These are phyloP conservation scores for Pristionchus fissidentatus DNA, from an alignment of 2,888 invertebrate species.

Conservation along the genomic window DNA sequence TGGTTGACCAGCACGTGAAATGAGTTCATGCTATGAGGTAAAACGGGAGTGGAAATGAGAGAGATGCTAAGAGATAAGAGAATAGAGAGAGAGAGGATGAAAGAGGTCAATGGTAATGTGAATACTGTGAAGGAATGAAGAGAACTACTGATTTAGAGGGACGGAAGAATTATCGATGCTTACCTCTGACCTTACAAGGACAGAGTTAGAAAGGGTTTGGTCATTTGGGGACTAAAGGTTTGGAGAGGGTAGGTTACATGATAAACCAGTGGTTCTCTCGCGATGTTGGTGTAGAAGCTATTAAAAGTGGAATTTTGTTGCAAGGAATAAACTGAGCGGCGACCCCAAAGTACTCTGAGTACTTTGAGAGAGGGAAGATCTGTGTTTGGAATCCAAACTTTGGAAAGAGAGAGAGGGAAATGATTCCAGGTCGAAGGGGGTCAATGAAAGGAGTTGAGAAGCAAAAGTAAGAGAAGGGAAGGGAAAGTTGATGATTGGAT, in stretches of 20 bases:
- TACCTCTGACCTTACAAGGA: no score
- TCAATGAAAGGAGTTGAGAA: slow-evolving; percentile 12
- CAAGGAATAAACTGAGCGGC: no score
- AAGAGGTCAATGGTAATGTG: slow-evolving; percentile 17
- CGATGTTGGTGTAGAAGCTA: not conserved
- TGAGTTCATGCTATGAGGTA: slow-evolving; percentile 34
- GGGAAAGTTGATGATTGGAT: slow-evolving; percentile 31
- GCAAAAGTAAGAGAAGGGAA: no score
- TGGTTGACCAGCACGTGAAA: no score
- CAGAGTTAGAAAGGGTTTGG: not conserved
- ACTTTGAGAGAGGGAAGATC: no score
- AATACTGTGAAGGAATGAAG: not conserved
- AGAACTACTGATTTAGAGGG: not conserved
- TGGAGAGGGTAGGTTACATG: not conserved
- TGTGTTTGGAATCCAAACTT: not conserved
- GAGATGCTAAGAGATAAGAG: slow-evolving; percentile 23
- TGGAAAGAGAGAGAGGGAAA: not conserved
- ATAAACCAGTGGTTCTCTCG: no score
- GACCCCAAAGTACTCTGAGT: no score
- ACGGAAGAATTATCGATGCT: no score
- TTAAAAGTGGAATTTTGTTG: no score
- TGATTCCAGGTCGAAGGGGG: slow-evolving; percentile 25
- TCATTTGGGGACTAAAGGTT: not conserved
- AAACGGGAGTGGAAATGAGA: not conserved
- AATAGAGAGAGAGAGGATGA: not conserved